Base-by-base conservation (phyloP, 2,888 invertebrate genomes). In the Dyspetes luteomarginatus region DNA sequence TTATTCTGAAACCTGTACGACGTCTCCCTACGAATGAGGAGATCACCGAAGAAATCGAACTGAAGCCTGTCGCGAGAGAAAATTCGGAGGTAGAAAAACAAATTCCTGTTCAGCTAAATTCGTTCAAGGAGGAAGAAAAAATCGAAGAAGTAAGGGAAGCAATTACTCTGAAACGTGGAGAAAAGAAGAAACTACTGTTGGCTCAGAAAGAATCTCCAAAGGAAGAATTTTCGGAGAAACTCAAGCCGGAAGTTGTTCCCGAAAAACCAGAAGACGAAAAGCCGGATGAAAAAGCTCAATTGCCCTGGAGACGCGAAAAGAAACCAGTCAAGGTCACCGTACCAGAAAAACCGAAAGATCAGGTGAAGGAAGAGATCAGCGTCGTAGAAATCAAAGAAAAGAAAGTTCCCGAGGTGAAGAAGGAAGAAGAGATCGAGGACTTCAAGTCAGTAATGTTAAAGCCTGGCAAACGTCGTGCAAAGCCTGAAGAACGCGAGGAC, bases 11-110 rank as follows among this genome's bases (percentile, higher is more conserved):
- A 71, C 86, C 84, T 50, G 80, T 82, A 15, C 84, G 78, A 73
- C 78, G 82, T 22, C 28, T 69, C 17, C 77, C 90, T 85, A 75
- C 89, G 86, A 90, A 92, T 64, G 91, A 92, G 83, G 91, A 92
- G 81, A 36, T 24, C 0, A 86, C 91, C 0, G 93, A 93, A 85
- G 93, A 93, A 72, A 84, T 83, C 30, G 76, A 81, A 62, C 85
- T 87, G 9, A 87, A 87, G 50, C 78, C 36, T 76, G 67, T 84
- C 4, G 82, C 82, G 50, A 83, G 81, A 45, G 85, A 85, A 26
- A 87, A 85, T 68, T 76, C 83, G 2, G 79, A 82, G 82, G 64
- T 80, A 48, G 68, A 58, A 17, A 48, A 55, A 7, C 48, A 50
- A 28, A 22, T n/a, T 19, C 74, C 64, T 52, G 62, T 82, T 0